These are phyloP conservation scores for Lepidochrysops patricia DNA, from an alignment of 2,888 invertebrate genomes.

Conservation along the genomic window DNA sequence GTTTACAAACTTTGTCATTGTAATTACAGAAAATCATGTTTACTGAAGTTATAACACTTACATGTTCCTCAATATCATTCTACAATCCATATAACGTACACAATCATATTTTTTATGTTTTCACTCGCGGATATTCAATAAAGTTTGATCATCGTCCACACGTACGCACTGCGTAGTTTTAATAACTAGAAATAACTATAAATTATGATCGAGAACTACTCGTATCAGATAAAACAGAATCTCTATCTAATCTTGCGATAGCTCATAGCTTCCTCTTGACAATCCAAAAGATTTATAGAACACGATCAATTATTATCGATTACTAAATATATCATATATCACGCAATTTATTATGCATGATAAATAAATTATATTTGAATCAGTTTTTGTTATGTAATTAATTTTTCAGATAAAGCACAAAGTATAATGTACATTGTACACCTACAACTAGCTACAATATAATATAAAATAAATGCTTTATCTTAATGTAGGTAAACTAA, in stretches of 20 bases:
- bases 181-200: neutral
- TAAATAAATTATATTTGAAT: neutral
- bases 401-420: neutral
- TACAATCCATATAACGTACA: conserved; percentile 14
- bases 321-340: neutral
- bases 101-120: conserved; percentile 15
- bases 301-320: neutral
- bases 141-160: neutral
- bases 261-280: neutral
- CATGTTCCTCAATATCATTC: conserved; percentile 26
- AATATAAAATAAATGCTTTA: no score
- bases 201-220: neutral
- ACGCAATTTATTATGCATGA: neutral
- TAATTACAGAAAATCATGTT: no score
- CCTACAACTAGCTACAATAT: no score
- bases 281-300: conserved; percentile 4
- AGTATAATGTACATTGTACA: no score
- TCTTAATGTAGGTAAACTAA: no score
- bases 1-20: no score
- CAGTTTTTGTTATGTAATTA: neutral
- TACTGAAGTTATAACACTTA: no score
- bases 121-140: neutral
- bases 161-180: no score
- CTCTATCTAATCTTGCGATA: conserved; percentile 3
- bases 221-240: neutral